phyloP scores from a whole-genome alignment of 2,113 vertebrate genomes.

The Ursus arctos region DNA sequence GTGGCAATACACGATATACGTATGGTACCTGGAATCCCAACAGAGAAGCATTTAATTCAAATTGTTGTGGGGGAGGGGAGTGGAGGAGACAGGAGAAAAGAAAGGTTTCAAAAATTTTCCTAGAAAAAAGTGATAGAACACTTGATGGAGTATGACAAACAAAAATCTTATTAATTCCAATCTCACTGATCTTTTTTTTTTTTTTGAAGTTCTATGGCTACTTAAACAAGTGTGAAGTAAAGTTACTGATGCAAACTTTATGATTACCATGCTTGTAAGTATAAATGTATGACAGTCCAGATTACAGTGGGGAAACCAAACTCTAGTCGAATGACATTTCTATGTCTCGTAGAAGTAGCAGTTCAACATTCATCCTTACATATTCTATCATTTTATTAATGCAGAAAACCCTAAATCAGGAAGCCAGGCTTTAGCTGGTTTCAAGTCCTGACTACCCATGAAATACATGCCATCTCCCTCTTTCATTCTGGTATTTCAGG shows the following conservation, averaged over 20 bases:
- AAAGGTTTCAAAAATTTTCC: background rate
- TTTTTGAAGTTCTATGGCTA: background rate
- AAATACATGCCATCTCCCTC: background rate
- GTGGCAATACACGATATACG: too few species aligned
- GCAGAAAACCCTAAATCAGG: background rate
- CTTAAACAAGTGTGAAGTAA: background rate
- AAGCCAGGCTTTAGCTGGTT: background rate
- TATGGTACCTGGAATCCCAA: background rate
- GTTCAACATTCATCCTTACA: background rate
- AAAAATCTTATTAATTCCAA: background rate
- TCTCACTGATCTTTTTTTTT: background rate
- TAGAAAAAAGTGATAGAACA: background rate
- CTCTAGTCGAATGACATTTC: background rate
- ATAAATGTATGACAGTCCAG: background rate
- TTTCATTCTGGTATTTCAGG: background rate
- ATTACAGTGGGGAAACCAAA: background rate
- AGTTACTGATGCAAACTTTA: background rate
- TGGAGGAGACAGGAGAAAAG: background rate
- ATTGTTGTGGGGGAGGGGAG: background rate
- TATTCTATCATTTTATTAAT: background rate
- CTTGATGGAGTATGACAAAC: background rate
- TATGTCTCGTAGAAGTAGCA: background rate
- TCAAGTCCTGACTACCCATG: background rate
- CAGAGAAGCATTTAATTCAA: background rate
- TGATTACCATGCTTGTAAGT: background rate